A percentile compares a stretch with the other conserved stretches of the same genome.
phyloP scores from a whole-genome alignment of 2,888 invertebrate genomes.

The Caradrina kadenii region DNA sequence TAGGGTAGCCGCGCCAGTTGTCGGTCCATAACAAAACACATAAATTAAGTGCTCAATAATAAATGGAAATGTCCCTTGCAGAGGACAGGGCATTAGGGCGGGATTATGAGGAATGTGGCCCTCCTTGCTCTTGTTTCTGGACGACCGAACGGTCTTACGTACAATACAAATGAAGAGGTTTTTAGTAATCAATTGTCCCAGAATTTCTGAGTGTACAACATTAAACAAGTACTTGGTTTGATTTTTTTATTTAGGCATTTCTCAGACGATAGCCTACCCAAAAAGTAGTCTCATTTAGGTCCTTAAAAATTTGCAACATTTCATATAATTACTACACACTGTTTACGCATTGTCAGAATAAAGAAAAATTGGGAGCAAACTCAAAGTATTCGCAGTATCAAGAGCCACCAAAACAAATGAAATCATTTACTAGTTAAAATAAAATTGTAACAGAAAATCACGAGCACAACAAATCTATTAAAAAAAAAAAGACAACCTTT shows the following conservation, averaged over 20 bases:
- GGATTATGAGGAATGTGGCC: conserved; percentile 88
- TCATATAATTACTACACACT: neutral
- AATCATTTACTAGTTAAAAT: neutral
- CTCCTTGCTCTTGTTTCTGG: conserved; percentile 77
- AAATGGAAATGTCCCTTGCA: conserved; percentile 91
- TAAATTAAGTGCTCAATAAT: conserved; percentile 91
- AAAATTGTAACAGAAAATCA: neutral
- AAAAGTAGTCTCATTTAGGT: neutral
- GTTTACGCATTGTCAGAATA: neutral
- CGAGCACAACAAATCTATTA: conserved; percentile 1
- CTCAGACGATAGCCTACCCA: neutral
- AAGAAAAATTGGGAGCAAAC: neutral
- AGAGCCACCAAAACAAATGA: neutral
- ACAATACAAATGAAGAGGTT: conserved; percentile 62
- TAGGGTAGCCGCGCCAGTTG: conserved; percentile 78
- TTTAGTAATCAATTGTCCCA: conserved; percentile 63
- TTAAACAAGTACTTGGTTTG: conserved; percentile 3
- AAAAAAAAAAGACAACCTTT: conserved; percentile 12
- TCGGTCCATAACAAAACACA: conserved; percentile 91
- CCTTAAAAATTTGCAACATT: neutral
- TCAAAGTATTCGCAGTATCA: neutral
- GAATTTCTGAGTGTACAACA: conserved; percentile 13
- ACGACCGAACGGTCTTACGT: conserved; percentile 62
- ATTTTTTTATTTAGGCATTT: conserved; percentile 1
- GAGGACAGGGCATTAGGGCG: conserved; percentile 90